Percentiles rank a stretch among this genome's conserved stretches.
Conservation (phyloP, 2,888 invertebrate genomes). For the Omphaloscelis lunosa region DNA sequence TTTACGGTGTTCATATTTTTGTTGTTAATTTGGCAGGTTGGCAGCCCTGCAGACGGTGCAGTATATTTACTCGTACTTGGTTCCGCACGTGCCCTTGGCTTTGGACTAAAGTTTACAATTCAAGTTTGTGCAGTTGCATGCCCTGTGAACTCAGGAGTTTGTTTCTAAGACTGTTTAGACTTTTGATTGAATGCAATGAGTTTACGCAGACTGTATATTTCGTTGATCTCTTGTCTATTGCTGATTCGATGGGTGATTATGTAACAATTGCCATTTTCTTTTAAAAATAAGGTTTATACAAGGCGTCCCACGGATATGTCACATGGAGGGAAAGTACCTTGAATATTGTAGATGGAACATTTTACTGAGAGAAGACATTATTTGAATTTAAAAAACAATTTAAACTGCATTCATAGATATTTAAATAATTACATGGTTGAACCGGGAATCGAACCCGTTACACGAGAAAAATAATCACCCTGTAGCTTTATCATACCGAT, state of each 20-base stretch:
- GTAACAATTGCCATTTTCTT: not conserved
- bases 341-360: too few species aligned
- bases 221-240: constrained; percentile 10
- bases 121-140: constrained; percentile 72
- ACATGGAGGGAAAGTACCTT: too few species aligned
- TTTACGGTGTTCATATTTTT: constrained; percentile 55
- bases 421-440: too few species aligned
- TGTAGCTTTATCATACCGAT: too few species aligned
- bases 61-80: constrained; percentile 69
- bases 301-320: too few species aligned
- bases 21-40: constrained; percentile 51
- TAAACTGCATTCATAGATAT: too few species aligned
- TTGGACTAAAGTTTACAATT: constrained; percentile 71
- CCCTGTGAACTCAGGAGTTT: constrained; percentile 61
- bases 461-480: too few species aligned
- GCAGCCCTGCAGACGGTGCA: constrained; percentile 60
- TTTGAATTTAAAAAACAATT: too few species aligned
- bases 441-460: too few species aligned
- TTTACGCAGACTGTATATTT: constrained; percentile 1
- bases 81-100: constrained; percentile 67
- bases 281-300: not conserved
- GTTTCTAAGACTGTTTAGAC: constrained; percentile 37
- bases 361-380: too few species aligned
- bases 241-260: not conserved
- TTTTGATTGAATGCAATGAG: constrained; percentile 30